Conservation (phyloP, 2,113 vertebrate species). For the Alethe diademata region DNA sequence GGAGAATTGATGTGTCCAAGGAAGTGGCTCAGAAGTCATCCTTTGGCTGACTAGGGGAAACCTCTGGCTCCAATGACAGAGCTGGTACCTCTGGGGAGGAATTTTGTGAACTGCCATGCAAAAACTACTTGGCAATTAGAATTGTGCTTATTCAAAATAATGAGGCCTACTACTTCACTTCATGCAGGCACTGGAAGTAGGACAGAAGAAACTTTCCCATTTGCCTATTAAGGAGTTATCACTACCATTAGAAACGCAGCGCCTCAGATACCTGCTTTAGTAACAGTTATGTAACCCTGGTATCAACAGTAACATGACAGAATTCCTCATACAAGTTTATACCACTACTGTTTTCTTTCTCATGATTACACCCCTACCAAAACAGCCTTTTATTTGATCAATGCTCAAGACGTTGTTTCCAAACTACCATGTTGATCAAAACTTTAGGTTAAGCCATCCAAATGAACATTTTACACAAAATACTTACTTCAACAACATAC, state of each 20-base stretch:
- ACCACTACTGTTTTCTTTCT: constrained; percentile 37
- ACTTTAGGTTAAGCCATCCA: constrained; percentile 63
- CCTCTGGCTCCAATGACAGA: background rate
- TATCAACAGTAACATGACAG: constrained; percentile 39
- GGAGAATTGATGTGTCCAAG: background rate
- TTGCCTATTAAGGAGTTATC: constrained; percentile 45
- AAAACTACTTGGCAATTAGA: constrained; percentile 9
- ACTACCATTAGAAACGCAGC: background rate
- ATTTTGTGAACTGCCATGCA: background rate
- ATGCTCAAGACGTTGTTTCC: constrained; percentile 42
- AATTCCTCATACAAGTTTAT: constrained; percentile 39
- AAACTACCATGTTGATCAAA: constrained; percentile 45
- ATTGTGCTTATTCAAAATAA: background rate
- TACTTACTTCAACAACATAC: constrained; percentile 82
- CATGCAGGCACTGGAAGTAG: background rate
- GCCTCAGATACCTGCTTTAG: constrained; percentile 10
- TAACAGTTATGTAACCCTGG: constrained; percentile 4
- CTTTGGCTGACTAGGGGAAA: background rate
- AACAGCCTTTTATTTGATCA: constrained; percentile 52
- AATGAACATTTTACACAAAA: constrained; percentile 78
- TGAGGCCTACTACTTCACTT: background rate
- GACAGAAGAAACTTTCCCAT: constrained; percentile 12
- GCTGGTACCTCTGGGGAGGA: background rate
- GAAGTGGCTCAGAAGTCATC: background rate
- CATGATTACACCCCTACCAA: constrained; percentile 42